Evolutionary conservation across 2,888 invertebrate species (phyloP).

Genomic region (Drosophila lutescens): DNA sequence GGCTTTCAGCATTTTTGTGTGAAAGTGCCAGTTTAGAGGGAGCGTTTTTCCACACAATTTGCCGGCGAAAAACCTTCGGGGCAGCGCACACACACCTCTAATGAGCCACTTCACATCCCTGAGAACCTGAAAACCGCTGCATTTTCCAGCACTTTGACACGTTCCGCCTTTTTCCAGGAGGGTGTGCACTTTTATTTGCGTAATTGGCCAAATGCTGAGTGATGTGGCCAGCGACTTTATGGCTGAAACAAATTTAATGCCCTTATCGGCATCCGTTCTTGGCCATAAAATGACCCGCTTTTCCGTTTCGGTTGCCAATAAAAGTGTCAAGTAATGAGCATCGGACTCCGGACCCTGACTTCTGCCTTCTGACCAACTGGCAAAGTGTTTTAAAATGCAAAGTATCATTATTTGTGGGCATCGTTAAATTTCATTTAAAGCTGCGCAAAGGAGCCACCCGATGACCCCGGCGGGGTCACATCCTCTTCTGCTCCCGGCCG

Average conservation of each 20-base stretch:
- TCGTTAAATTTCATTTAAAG: slow-evolving; percentile 79
- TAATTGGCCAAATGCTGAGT: slow-evolving; percentile 75
- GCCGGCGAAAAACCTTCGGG: slow-evolving; percentile 57
- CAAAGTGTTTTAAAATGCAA: slow-evolving; percentile 76
- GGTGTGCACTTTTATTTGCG: slow-evolving; percentile 63
- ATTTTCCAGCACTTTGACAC: slow-evolving; percentile 79
- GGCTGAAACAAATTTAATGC: slow-evolving; percentile 65
- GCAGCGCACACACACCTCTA: slow-evolving; percentile 54
- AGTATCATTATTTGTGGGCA: slow-evolving; percentile 74
- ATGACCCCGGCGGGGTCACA: slow-evolving; percentile 42
- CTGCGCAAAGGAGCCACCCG: slow-evolving; percentile 18
- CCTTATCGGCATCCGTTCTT: slow-evolving; percentile 70
- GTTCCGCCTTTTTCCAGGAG: slow-evolving; percentile 53
- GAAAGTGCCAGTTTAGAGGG: slow-evolving; percentile 18
- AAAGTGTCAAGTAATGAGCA: slow-evolving; percentile 79
- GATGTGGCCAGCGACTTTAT: slow-evolving; percentile 65
- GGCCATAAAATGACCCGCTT: slow-evolving; percentile 80
- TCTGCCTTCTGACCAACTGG: slow-evolving; percentile 19
- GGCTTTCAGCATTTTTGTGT: slow-evolving; percentile 13
- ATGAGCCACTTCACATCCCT: slow-evolving; percentile 66
- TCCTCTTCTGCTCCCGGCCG: slow-evolving; percentile 6
- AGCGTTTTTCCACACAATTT: slow-evolving; percentile 69
- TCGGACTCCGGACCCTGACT: slow-evolving; percentile 37
- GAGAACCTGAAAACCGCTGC: slow-evolving; percentile 43
- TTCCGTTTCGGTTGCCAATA: slow-evolving; percentile 73